Evolutionary conservation across 2,113 vertebrate species (phyloP), one percentile per base, ranked within the genome.

Genomic region (Centropristis striata): DNA sequence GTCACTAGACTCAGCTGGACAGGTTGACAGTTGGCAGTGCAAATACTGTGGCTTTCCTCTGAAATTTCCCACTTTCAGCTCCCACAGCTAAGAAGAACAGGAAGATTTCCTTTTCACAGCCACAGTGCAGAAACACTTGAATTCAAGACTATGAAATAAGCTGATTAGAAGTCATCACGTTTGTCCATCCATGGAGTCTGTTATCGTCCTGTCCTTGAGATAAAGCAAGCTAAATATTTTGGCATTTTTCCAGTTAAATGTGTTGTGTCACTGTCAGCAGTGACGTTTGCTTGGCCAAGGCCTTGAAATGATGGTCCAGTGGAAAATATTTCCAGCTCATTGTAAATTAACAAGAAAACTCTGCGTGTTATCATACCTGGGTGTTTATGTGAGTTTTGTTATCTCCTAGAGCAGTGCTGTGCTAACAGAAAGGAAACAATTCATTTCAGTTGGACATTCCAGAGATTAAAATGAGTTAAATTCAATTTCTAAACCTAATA

Each of bases 1-100:
- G 66, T 91, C 86, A 86, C 71, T 53, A 75, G 60, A 59, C 75
- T 64, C 76, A 80, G 80, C 61, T 78, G 84, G 77, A 73, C 70
- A 75, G 74, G 67, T 68, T 78, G 81, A 76, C 81, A 72, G 70
- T 66, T 86, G 75, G 63, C 69, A 66, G 60, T 23, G 36, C 46
- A 77, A 74, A 83, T 55, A 68, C 61, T 10, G 5, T 65, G 14
- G 41, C 57, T 71, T 81, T 78, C 32, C 18, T 67, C 44, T 18
- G 8, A 42, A 32, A 41, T 60, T 37, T 21, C 1, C 9, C 37
- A 21, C 28, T 57, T 42, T 36, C 23, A 44, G 41, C 2, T 28
- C 53, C 37, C 14, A 54, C 11, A n/a, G 42, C n/a, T 21, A 36
- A 57, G 15, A 49, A 42, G 58, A 4, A 11, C 4, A 12, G 21